Base-by-base conservation (phyloP, 2,888 invertebrate genomes). In the Phania funesta region DNA sequence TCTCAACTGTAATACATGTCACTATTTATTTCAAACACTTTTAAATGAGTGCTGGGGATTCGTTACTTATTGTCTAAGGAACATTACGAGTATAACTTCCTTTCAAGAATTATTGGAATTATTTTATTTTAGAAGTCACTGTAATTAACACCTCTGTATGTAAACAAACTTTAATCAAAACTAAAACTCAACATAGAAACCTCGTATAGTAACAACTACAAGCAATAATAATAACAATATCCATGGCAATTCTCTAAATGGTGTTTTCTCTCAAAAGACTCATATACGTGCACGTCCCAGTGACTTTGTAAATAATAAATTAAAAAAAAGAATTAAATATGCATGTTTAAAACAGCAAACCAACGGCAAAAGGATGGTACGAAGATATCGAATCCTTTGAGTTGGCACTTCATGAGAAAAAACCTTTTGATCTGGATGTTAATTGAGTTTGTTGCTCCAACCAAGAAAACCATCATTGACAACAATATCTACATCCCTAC, bases 401-500 rank as follows among this genome's bases (percentile, higher is more conserved):
- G 44, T 48, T 67, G 60, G 44, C 71, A 65, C 58, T 71, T 65
- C 65, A 71, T 65, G 35, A 67, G 50, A n/a, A 73, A 71, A 76
- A 75, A 65, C 41, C 67, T 71, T 67, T 77, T 81, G 67, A 48
- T 67, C 67, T 62, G 52, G 41, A 54, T 73, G 54, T 73, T 76
- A 77, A 76, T 77, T 76, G 62, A 77, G 71, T 81, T 80, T 68
- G 48, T 32, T 35, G 60, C 54, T 60, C 46, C 18, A 60, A 67
- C 71, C 26, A 71, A 62, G 56, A 64, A n/a, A n/a, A n/a, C n/a
- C n/a, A n/a, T n/a, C n/a, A n/a, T n/a, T n/a, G n/a, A n/a, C n/a
- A n/a, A n/a, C n/a, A n/a, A n/a, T n/a, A n/a, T n/a, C n/a, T n/a
- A n/a, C n/a, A n/a, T n/a, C n/a, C n/a, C n/a, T n/a, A n/a, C n/a